These are phyloP conservation scores for Himantopus leucocephalus DNA, from an alignment of 2,113 vertebrate species.

Conservation along the genomic window DNA sequence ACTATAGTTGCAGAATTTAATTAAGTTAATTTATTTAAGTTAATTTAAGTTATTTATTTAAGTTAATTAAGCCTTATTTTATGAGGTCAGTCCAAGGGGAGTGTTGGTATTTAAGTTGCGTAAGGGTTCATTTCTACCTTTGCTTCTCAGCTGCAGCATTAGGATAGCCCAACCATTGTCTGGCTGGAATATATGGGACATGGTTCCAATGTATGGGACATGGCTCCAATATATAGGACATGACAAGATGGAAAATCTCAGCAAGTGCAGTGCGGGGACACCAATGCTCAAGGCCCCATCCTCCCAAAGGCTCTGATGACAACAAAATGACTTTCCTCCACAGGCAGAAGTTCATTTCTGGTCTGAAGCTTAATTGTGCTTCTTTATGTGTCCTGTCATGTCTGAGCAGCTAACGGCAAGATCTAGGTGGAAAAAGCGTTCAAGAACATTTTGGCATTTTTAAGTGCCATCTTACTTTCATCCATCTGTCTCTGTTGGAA, in stretches of 20 bases:
- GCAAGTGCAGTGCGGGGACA: not conserved
- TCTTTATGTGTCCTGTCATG: rapidly evolving
- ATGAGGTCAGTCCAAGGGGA: not conserved
- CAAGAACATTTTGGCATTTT: not conserved
- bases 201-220: not conserved
- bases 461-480: not conserved
- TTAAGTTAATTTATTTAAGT: not conserved
- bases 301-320: not conserved
- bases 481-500: not conserved
- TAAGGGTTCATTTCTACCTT: not conserved
- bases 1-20: not conserved
- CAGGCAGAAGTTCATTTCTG: not conserved
- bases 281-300: not conserved
- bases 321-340: not conserved
- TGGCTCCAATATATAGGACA: not conserved
- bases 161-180: not conserved
- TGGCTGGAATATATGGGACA: not conserved
- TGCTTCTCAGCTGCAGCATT: not conserved
- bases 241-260: not conserved
- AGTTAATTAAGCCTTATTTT: not conserved
- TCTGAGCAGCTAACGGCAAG: not conserved
- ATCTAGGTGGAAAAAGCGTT: not conserved
- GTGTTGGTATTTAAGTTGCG: not conserved
- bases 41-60: not conserved
- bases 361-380: not conserved